These are phyloP conservation scores for Thymelicus acteon DNA, from an alignment of 2,888 invertebrate genomes.

Conservation along the genomic window DNA sequence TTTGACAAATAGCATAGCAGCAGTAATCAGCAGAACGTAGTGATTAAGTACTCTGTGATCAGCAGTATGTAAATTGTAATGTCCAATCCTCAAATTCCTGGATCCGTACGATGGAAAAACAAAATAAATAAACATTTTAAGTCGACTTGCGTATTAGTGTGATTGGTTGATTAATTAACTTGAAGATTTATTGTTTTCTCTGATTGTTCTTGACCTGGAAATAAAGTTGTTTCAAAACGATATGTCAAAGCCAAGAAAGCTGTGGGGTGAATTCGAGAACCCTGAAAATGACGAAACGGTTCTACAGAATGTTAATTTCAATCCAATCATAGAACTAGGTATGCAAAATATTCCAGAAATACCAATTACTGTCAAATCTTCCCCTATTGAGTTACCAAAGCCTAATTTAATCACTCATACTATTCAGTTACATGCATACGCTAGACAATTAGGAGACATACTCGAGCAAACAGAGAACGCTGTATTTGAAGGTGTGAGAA, in stretches of 20 bases:
- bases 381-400: constrained; percentile 74
- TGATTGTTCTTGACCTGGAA: too few species aligned
- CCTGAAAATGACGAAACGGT: constrained; percentile 65
- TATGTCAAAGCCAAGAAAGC: constrained; percentile 60
- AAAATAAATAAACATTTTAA: too few species aligned
- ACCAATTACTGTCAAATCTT: constrained; percentile 75
- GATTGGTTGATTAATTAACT: too few species aligned
- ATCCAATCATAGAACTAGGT: constrained; percentile 79
- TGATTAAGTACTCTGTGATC: too few species aligned
- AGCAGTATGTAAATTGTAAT: too few species aligned
- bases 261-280: constrained; percentile 77
- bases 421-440: constrained; percentile 71
- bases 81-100: too few species aligned
- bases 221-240: constrained; percentile 7
- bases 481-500: constrained; percentile 62
- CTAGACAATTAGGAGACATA: constrained; percentile 66
- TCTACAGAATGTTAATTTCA: constrained; percentile 76
- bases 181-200: background rate
- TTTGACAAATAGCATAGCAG: too few species aligned
- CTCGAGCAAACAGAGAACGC: constrained; percentile 69
- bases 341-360: constrained; percentile 82
- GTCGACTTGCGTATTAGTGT: too few species aligned
- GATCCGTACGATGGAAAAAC: too few species aligned
- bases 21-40: too few species aligned
- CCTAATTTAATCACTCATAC: constrained; percentile 78